phyloP scores from a whole-genome alignment of 2,797 vertebrate species.

The Podargus strigoides region DNA sequence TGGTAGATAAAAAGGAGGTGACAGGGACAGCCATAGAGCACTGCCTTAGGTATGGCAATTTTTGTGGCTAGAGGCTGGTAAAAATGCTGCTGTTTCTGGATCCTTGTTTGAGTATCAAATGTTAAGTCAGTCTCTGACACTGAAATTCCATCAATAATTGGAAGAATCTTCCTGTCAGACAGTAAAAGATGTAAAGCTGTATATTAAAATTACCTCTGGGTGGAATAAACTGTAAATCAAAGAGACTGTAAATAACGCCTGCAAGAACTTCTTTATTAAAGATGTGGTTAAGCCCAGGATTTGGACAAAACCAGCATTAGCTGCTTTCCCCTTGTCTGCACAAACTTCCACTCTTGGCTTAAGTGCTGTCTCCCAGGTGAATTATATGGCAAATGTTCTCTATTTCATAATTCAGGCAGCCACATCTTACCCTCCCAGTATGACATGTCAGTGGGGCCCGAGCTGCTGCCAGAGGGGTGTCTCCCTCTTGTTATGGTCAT shows the following conservation, averaged over 20 bases:
- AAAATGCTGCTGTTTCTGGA: neutral
- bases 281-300: neutral
- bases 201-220: neutral
- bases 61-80: neutral
- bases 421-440: neutral
- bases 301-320: neutral
- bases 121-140: neutral
- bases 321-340: neutral
- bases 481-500: neutral
- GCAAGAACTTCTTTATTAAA: neutral
- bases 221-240: neutral
- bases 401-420: neutral
- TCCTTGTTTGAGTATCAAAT: neutral
- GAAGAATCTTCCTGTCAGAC: neutral
- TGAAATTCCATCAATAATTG: neutral
- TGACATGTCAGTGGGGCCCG: neutral
- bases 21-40: neutral
- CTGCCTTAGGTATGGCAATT: accelerated
- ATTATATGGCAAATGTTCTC: neutral
- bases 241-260: neutral
- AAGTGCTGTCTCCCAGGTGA: neutral
- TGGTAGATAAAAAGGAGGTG: neutral
- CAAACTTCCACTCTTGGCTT: neutral
- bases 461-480: neutral
- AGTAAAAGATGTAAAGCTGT: neutral